phyloP scores from a whole-genome alignment of 92 coral and sea anemone species.

The Metridium senile region DNA sequence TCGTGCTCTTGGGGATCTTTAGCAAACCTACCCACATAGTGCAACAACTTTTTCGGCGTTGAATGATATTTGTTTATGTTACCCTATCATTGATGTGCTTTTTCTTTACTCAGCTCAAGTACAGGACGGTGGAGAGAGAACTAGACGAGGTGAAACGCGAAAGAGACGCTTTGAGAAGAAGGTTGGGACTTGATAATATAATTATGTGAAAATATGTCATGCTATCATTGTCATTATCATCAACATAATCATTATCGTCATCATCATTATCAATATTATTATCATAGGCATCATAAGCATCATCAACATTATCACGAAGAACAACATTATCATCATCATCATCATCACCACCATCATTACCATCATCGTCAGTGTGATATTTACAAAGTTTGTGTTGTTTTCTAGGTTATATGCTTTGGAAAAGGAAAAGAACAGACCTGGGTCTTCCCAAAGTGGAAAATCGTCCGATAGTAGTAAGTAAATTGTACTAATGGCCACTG shows the following conservation, averaged over 20 bases:
- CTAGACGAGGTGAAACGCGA: slow-evolving; percentile 80
- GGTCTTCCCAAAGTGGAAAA: slow-evolving; percentile 49
- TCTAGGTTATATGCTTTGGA: slow-evolving; percentile 61
- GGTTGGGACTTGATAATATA: slow-evolving; percentile 35
- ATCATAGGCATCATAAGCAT: no score
- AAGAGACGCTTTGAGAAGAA: slow-evolving; percentile 79
- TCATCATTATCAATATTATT: no score
- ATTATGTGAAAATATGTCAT: neutral
- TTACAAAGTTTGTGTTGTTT: neutral
- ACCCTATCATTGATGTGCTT: no score
- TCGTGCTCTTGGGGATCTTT: no score
- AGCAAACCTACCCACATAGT: no score
- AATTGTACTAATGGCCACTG: no score
- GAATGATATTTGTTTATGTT: no score
- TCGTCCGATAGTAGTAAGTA: slow-evolving; percentile 40
- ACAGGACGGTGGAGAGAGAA: slow-evolving; percentile 78
- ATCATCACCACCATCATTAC: neutral
- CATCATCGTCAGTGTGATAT: neutral
- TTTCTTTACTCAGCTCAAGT: slow-evolving; percentile 71
- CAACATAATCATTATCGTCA: no score
- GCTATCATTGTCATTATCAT: no score
- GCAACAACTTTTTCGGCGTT: no score
- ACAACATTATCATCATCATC: neutral
- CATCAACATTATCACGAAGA: no score
- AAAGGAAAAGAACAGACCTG: slow-evolving; percentile 53